Conservation (phyloP, 2,888 invertebrate species). For the Neoscelio sp. region DNA sequence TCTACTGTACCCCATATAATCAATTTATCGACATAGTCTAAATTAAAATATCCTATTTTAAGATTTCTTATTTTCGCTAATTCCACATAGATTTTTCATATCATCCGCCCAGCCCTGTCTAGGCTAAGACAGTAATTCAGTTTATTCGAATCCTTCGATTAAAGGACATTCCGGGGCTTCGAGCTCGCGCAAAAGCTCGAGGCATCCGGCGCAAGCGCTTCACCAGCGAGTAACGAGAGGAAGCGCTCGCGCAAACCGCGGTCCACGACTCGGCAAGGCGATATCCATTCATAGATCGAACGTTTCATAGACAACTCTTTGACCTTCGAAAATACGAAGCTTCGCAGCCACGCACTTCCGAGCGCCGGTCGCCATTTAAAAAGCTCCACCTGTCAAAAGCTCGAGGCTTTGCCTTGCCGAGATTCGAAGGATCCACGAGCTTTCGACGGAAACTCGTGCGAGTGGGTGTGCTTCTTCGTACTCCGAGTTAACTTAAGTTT, state of each 20-base stretch:
- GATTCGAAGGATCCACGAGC: too few relatives aligned
- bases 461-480: too few relatives aligned
- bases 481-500: too few relatives aligned
- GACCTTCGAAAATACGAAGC: constrained; percentile 18
- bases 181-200: constrained; percentile 58
- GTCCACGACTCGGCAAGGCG: constrained; percentile 35
- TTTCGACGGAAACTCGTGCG: too few relatives aligned
- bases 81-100: too few relatives aligned
- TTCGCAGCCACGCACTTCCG: not conserved
- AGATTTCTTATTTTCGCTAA: too few relatives aligned
- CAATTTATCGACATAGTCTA: too few relatives aligned
- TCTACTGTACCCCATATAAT: too few relatives aligned
- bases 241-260: constrained; percentile 68
- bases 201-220: constrained; percentile 63
- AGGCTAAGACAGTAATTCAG: constrained; percentile 37
- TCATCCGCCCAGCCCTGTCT: constrained; percentile 23
- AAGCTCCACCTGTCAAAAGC: not conserved
- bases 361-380: not conserved
- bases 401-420: too few relatives aligned
- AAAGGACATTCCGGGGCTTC: constrained; percentile 65
- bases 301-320: constrained; percentile 29
- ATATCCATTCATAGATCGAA: constrained; percentile 72
- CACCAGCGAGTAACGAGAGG: constrained; percentile 64
- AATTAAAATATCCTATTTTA: too few relatives aligned
- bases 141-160: constrained; percentile 64